phyloP scores from a whole-genome alignment of 2,888 invertebrate species.

The Margaritifera margaritifera region DNA sequence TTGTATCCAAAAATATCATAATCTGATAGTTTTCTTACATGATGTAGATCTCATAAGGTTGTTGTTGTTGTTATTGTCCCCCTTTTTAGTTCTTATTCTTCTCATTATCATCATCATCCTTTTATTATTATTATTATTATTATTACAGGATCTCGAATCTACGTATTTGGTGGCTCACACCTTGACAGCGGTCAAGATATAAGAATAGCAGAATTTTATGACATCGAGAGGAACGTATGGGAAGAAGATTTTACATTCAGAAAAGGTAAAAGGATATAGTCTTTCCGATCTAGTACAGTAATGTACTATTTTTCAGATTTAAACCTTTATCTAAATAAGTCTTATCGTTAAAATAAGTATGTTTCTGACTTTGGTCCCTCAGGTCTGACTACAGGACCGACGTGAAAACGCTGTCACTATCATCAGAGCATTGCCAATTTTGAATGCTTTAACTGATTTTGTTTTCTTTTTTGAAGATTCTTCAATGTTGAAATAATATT shows the following conservation, averaged over 20 bases:
- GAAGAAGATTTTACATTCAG: constrained; percentile 58
- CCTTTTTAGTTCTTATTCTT: neutral
- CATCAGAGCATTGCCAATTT: too few relatives aligned
- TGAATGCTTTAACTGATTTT: too few relatives aligned
- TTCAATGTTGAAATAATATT: too few relatives aligned
- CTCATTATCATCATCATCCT: neutral
- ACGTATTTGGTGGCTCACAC: constrained; percentile 56
- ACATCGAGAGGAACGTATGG: constrained; percentile 53
- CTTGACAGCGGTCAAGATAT: constrained; percentile 57
- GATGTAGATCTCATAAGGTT: too few relatives aligned
- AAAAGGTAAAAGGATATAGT: constrained; percentile 43
- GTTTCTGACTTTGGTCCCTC: neutral
- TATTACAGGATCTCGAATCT: constrained; percentile 50
- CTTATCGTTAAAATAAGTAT: neutral
- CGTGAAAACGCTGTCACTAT: too few relatives aligned
- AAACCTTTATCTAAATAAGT: neutral
- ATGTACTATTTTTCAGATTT: neutral
- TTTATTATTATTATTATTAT: neutral
- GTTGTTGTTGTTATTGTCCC: too few relatives aligned
- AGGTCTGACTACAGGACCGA: too few relatives aligned
- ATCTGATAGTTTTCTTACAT: too few relatives aligned
- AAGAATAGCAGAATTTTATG: constrained; percentile 49
- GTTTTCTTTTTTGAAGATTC: too few relatives aligned
- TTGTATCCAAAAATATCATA: too few relatives aligned
- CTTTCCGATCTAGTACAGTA: neutral